Evolutionary conservation across 2,888 invertebrate genomes (phyloP).

Genomic region (Timema cristinae): DNA sequence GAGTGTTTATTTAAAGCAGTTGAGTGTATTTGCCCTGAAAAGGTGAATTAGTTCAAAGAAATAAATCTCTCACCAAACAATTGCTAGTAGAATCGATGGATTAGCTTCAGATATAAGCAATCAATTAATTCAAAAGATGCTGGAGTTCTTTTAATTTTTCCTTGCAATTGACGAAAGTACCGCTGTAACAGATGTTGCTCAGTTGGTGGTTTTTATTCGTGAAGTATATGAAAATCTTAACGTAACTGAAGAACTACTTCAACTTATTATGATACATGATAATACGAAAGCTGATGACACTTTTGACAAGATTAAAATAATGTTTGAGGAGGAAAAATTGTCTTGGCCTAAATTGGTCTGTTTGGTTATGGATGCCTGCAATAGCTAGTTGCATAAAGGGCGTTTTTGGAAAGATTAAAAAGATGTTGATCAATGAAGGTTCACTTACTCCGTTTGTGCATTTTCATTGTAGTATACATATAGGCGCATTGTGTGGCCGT

Average conservation of each 20-base stretch:
- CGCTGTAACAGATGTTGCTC: neutral
- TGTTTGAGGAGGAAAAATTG: slow-evolving; percentile 8
- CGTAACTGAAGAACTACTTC: neutral
- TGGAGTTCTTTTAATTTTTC: neutral
- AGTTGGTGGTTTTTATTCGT: neutral
- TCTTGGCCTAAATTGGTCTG: neutral
- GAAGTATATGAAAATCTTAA: neutral
- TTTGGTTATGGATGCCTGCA: slow-evolving; percentile 7
- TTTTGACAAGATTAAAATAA: neutral
- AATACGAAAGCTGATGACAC: neutral
- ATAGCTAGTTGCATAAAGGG: neutral
- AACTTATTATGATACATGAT: neutral
- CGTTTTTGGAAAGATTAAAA: neutral
- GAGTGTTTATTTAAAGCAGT: neutral
- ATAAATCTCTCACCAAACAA: neutral
- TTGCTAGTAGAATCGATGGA: neutral
- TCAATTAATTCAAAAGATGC: neutral
- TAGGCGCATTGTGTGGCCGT: neutral
- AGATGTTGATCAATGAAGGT: neutral
- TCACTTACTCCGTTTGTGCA: neutral
- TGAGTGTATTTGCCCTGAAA: neutral
- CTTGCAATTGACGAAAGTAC: neutral
- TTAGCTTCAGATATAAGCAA: neutral
- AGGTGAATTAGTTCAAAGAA: neutral
- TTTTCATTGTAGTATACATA: slow-evolving; percentile 9